A percentile compares a stretch with the other conserved stretches of the same genome.
These are phyloP conservation scores for Orthonevra nobilis DNA, from an alignment of 2,888 invertebrate species.

Conservation along the genomic window DNA sequence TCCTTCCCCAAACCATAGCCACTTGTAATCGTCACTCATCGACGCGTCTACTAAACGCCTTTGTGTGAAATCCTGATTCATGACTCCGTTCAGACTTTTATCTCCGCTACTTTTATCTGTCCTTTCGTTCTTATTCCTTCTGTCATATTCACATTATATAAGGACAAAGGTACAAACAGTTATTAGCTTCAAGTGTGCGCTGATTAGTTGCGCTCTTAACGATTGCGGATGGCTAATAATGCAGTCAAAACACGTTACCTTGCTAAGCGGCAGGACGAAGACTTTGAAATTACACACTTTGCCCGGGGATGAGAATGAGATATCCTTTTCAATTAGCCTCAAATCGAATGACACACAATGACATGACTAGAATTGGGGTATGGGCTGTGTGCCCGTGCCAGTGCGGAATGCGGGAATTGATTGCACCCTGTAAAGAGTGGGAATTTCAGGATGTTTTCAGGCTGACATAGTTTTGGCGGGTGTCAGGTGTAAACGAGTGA, in stretches of 20 bases:
- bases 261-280: constrained; percentile 53
- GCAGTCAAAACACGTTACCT: constrained; percentile 65
- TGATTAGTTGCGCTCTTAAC: constrained; percentile 58
- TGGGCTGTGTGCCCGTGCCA: neutral
- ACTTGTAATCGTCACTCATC: constrained; percentile 67
- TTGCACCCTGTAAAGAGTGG: constrained; percentile 25
- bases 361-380: constrained; percentile 6
- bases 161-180: constrained; percentile 59
- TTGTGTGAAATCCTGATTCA: constrained; percentile 50
- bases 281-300: constrained; percentile 48
- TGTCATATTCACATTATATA: constrained; percentile 14
- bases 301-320: constrained; percentile 44
- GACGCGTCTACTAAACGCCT: constrained; percentile 60
- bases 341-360: constrained; percentile 62
- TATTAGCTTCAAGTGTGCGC: constrained; percentile 58
- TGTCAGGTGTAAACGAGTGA: constrained; percentile 68
- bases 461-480: constrained; percentile 69
- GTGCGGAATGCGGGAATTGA: constrained; percentile 41
- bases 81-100: constrained; percentile 35
- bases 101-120: neutral
- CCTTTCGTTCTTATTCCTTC: constrained; percentile 3
- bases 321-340: constrained; percentile 68
- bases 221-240: constrained; percentile 40
- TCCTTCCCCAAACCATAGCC: constrained; percentile 42
- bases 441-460: constrained; percentile 42